These are phyloP conservation scores for Ceratina calcarata DNA, from an alignment of 1,140 invertebrate genomes.

Conservation along the genomic window DNA sequence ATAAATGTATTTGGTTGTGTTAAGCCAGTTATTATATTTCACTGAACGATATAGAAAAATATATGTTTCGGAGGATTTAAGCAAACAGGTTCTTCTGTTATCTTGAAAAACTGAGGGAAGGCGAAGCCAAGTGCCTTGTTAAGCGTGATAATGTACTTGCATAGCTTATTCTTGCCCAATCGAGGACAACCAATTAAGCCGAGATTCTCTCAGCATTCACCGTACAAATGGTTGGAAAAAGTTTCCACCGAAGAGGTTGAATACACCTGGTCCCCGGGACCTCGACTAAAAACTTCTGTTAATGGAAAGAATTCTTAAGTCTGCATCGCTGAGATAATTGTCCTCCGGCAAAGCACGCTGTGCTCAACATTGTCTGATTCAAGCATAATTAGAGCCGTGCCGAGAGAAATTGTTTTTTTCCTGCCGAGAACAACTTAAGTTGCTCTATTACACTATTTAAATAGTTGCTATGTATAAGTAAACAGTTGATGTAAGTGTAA, in stretches of 20 bases:
- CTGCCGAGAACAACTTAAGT: too few species aligned
- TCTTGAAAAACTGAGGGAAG: neutral
- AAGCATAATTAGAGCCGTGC: slow-evolving; percentile 7
- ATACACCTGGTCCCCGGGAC: neutral
- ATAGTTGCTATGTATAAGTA: neutral
- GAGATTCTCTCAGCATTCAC: slow-evolving; percentile 10
- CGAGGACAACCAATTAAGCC: slow-evolving; percentile 37
- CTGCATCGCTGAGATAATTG: slow-evolving; percentile 19
- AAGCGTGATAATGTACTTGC: slow-evolving; percentile 28
- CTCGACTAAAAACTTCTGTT: slow-evolving; percentile 33
- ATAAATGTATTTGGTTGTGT: too few species aligned
- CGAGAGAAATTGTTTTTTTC: neutral
- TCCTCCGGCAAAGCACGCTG: neutral
- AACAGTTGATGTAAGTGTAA: too few species aligned
- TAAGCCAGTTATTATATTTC: too few species aligned
- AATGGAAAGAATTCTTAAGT: slow-evolving; percentile 39
- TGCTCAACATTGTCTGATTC: slow-evolving; percentile 23
- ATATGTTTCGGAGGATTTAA: too few species aligned
- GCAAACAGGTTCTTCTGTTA: too few species aligned
- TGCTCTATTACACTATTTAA: too few species aligned
- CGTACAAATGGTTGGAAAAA: slow-evolving; percentile 24
- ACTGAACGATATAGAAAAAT: too few species aligned
- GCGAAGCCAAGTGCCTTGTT: neutral
- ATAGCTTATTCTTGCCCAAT: slow-evolving; percentile 38
- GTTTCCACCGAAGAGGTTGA: slow-evolving; percentile 3